Evolutionary conservation across 1,140 invertebrate species (phyloP).

Genomic region (Agraylea sexmaculata): DNA sequence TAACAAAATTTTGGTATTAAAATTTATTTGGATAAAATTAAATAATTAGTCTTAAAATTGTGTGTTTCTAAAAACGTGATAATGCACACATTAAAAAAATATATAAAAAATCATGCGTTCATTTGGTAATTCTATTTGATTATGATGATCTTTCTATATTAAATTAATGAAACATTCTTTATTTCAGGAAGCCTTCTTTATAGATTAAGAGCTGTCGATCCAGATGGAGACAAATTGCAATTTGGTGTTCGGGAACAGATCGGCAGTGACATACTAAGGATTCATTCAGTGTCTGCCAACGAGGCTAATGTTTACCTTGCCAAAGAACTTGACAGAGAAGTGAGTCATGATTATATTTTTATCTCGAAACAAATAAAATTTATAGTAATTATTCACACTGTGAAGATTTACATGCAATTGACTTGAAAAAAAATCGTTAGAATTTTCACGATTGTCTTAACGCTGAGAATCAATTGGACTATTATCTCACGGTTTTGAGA

Average conservation of each 20-base stretch:
- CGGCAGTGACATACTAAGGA: constrained; percentile 70
- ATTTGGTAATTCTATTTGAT: neutral
- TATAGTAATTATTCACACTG: too few relatives aligned
- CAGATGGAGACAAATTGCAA: constrained; percentile 69
- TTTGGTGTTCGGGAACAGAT: constrained; percentile 72
- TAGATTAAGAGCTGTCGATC: constrained; percentile 66
- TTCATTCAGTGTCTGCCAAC: constrained; percentile 65
- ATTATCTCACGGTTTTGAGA: too few relatives aligned
- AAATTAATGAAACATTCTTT: constrained; percentile 12
- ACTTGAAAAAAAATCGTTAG: too few relatives aligned
- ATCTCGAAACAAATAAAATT: too few relatives aligned
- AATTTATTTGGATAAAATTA: too few relatives aligned
- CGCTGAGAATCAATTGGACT: too few relatives aligned
- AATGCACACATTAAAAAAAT: neutral
- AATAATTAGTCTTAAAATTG: too few relatives aligned
- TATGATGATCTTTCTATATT: neutral
- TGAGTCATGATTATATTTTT: too few relatives aligned
- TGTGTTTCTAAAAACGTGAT: too few relatives aligned
- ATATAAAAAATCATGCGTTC: neutral
- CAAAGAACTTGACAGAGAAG: constrained; percentile 83
- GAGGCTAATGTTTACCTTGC: constrained; percentile 81
- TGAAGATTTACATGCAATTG: too few relatives aligned
- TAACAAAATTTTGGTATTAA: too few relatives aligned
- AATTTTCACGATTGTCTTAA: too few relatives aligned
- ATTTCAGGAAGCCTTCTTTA: constrained; percentile 71